A percentile compares a stretch with the other conserved stretches of the same genome.
Evolutionary conservation across 92 coral and sea anemone genomes (phyloP).

Genomic region (Heliopora coerulea): DNA sequence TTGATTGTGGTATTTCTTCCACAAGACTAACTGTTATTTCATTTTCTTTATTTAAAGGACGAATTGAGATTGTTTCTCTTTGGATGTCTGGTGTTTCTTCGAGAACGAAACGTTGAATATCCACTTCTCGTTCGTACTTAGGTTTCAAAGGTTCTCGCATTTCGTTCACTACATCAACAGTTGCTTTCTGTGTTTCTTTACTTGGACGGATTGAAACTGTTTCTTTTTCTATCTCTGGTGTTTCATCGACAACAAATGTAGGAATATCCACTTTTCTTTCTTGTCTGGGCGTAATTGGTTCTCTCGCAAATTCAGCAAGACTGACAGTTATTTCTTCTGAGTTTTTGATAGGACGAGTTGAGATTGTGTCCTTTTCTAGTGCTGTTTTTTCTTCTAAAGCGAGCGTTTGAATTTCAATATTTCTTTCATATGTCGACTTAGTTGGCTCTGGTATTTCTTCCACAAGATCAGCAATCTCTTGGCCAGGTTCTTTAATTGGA

Average conservation of each 20-base stretch:
- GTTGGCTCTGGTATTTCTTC: not conserved
- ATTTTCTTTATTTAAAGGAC: not conserved
- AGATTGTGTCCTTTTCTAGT: not conserved
- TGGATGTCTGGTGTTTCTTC: not conserved
- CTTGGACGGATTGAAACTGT: too few species aligned
- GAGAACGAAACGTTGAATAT: too few species aligned
- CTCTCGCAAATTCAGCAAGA: not conserved
- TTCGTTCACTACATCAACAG: too few species aligned
- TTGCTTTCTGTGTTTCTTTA: not conserved
- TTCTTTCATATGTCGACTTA: too few species aligned
- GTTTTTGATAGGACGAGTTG: not conserved
- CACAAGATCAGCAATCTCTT: not conserved
- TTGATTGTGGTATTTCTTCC: not conserved
- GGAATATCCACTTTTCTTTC: not conserved
- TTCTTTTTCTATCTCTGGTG: not conserved
- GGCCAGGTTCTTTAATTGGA: not conserved
- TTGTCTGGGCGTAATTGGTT: not conserved
- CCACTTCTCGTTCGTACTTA: not conserved
- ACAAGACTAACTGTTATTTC: conserved; percentile 5
- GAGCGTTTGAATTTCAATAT: not conserved
- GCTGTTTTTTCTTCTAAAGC: not conserved
- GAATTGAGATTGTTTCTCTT: not conserved
- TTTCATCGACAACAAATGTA: not conserved
- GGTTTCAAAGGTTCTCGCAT: not conserved
- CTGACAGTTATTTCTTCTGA: not conserved